Evolutionary conservation across 1,140 invertebrate species (phyloP).

Genomic region (Pseudomyrmex flavicornis): DNA sequence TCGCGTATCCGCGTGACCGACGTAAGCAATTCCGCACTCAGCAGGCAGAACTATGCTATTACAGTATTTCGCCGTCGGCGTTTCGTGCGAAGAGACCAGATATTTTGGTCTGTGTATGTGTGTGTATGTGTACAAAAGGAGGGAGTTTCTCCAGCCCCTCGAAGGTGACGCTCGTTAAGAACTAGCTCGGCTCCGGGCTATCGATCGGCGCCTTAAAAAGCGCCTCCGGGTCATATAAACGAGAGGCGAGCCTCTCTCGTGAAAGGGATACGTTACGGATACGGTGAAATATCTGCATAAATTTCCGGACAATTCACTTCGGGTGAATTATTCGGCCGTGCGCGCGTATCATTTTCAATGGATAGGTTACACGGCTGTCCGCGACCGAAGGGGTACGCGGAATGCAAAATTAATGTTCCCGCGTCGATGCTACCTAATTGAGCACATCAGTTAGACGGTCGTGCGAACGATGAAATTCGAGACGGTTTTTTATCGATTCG

Average conservation of each 20-base stretch:
- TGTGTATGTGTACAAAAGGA: neutral
- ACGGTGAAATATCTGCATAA: slow-evolving; percentile 18
- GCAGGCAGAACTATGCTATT: slow-evolving; percentile 17
- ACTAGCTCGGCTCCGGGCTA: slow-evolving; percentile 40
- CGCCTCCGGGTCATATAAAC: slow-evolving; percentile 19
- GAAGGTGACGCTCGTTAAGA: slow-evolving; percentile 46
- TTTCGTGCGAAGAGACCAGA: neutral
- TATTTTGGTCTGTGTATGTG: too few relatives aligned
- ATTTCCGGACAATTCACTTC: slow-evolving; percentile 24
- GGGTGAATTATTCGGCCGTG: slow-evolving; percentile 3
- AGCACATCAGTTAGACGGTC: slow-evolving; percentile 9
- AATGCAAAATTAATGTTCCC: neutral
- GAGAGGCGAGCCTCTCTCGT: neutral
- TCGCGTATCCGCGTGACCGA: slow-evolving; percentile 7
- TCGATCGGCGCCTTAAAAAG: slow-evolving; percentile 51
- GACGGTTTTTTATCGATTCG: too few relatives aligned
- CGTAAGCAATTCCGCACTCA: slow-evolving; percentile 17
- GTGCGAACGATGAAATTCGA: neutral
- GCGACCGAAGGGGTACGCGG: neutral
- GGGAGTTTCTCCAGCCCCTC: neutral
- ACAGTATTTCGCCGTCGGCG: neutral
- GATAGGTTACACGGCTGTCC: neutral
- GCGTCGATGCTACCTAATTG: slow-evolving; percentile 3
- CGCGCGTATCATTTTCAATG: slow-evolving; percentile 5
- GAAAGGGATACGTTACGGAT: slow-evolving; percentile 31